These are phyloP conservation scores for Syngnathus typhle DNA, from an alignment of 2,113 vertebrate genomes.

Conservation along the genomic window DNA sequence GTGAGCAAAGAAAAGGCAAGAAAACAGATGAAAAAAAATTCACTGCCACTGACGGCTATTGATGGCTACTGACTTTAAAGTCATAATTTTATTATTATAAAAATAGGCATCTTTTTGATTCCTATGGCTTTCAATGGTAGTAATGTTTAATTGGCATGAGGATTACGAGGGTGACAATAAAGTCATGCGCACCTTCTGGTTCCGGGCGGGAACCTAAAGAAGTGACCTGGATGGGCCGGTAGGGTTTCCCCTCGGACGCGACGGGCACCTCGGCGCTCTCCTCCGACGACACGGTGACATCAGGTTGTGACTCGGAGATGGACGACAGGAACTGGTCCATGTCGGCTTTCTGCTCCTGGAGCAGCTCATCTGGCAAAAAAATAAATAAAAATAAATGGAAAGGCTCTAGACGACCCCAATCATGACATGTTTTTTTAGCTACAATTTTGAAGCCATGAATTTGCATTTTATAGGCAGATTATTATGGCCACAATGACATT, in stretches of 20 bases:
- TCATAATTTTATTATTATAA: slow-evolving; percentile 48
- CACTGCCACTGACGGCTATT: no score
- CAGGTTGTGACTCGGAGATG: slow-evolving; percentile 86
- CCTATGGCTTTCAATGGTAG: not conserved
- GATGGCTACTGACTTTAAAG: no score
- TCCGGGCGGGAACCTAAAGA: slow-evolving; percentile 82
- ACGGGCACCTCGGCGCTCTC: slow-evolving; percentile 82
- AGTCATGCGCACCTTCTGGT: slow-evolving; percentile 78
- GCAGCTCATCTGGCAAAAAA: slow-evolving; percentile 79
- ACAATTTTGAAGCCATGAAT: no score
- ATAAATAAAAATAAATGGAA: not conserved
- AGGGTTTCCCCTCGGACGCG: slow-evolving; percentile 76
- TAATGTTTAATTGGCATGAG: not conserved
- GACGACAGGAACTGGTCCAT: slow-evolving; percentile 94
- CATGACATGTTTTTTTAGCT: not conserved
- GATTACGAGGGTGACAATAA: not conserved
- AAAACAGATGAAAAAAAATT: slow-evolving; percentile 9
- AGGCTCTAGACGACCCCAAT: not conserved
- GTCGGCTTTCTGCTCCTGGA: slow-evolving; percentile 90
- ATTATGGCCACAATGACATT: not conserved
- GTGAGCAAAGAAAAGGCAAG: slow-evolving; percentile 66
- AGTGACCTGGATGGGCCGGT: slow-evolving; percentile 86
- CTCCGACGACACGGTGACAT: slow-evolving; percentile 85
- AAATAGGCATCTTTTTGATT: not conserved
- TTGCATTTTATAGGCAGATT: no score